Evolutionary conservation across 2,888 invertebrate species (phyloP), one percentile per base, ranked within the genome.

Genomic region (Heliconius aoede): DNA sequence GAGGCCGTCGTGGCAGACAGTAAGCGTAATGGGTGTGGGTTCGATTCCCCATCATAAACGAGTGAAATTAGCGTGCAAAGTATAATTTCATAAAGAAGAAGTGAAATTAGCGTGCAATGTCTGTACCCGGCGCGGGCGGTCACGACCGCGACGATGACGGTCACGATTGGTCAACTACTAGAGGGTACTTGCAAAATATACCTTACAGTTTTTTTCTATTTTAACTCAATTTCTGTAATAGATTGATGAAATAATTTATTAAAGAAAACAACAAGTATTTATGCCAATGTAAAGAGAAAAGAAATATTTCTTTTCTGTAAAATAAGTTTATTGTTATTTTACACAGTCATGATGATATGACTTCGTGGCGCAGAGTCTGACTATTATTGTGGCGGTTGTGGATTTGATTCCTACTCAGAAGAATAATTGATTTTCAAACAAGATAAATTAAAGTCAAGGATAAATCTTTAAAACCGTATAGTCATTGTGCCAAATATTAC

Each of bases 111-210:
- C 28, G 40, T 65, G 64, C 64, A 72, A 72, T 9, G 4, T 9
- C 21, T 55, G 55, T 62, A 36, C 30, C 13, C 24, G n/a, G 15
- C 18, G 46, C 30, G 21, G 58, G 26, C 36, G 26, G 73, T 58
- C 74, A 71, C 72, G 76, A 65, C 24, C 76, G 72, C 76, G 72
- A 62, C 58, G 65, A 26, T 40, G 69, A 71, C 65, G 64, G 55
- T 67, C 75, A 72, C 74, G 77, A 74, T 46, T 60, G 72, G 46
- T 40, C 68, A 69, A 64, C 32, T 15, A 30, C 18, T n/a, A 60
- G 11, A 5, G 24, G 24, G n/a, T 15, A 32, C 36, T 76, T 76
- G 75, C 71, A 26, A 64, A 28, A 76, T 58, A 51, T 28, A 28
- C 3, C 62, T 61, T 24, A 18, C 18, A 46, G 2, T 46, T 26